Evolutionary conservation across 2,113 vertebrate genomes (phyloP).

Genomic region (Thymallus thymallus): DNA sequence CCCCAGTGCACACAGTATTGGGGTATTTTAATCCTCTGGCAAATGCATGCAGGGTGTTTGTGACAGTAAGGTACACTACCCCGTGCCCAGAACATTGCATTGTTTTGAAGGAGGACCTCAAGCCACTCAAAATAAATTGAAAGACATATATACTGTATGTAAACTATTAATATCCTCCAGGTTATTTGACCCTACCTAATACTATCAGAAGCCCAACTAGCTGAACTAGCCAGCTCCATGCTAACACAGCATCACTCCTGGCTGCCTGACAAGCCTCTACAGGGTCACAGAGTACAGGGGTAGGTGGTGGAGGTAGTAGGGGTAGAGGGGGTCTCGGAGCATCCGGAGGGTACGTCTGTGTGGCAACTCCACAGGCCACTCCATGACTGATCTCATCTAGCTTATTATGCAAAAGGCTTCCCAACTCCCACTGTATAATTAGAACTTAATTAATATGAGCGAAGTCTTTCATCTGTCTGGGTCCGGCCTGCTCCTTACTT

Average conservation of each 20-base stretch:
- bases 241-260: constrained; percentile 47
- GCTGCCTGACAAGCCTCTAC: too few relatives aligned
- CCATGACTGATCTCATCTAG: constrained; percentile 74
- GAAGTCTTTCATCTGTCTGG: constrained; percentile 54
- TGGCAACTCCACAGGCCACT: constrained; percentile 61
- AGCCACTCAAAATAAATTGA: too few relatives aligned
- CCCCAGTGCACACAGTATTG: constrained; percentile 32
- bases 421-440: constrained; percentile 84
- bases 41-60: constrained; percentile 60
- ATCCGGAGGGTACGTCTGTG: constrained; percentile 68
- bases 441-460: constrained; percentile 85
- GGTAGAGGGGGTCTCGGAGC: constrained; percentile 24
- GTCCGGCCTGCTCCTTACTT: constrained; percentile 86
- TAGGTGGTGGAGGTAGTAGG: constrained; percentile 47
- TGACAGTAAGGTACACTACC: constrained; percentile 48
- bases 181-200: too few relatives aligned
- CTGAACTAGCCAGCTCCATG: too few relatives aligned
- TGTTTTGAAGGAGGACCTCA: not conserved
- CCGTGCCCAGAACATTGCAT: not conserved
- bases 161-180: too few relatives aligned
- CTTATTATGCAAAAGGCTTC: constrained; percentile 85
- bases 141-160: too few relatives aligned
- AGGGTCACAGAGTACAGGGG: too few relatives aligned
- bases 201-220: too few relatives aligned
- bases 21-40: constrained; percentile 63